Evolutionary conservation across 1,140 invertebrate genomes (phyloP), one percentile per base, ranked within the genome.

Genomic region (Camponotus floridanus): DNA sequence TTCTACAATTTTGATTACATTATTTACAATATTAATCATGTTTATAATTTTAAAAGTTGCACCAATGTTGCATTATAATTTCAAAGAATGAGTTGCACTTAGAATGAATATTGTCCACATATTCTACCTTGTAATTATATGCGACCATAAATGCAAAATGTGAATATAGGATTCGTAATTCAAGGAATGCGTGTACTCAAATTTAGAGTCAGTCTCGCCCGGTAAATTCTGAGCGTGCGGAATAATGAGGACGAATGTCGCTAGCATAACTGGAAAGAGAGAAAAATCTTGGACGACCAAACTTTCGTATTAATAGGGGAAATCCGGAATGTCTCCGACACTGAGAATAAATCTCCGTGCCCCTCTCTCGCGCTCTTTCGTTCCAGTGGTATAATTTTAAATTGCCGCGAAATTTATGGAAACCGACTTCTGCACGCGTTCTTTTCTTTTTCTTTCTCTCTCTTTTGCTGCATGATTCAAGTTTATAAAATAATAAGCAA

Each of bases 231-330:
- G 65, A 61, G 65, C 57, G 61, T 26, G 57, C 21, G 61, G 80
- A 74, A 73, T 83, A 83, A 86, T 83, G 79, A 86, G 45, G 76
- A 81, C 64, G 65, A 59, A 70, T 61, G 76, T 81, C 76, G 87
- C 55, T 48, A n/a, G 45, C 45, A 55, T 73, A 51, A 85, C 73
- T 33, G 57, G 59, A 59, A 74, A 87, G 51, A 85, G 78, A 91
- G 76, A 87, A 87, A 85, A 90, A 74, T 80, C 85, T 88, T 87
- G 88, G 87, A 88, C 86, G 79, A 78, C 88, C 36, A 86, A 92
- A 92, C 79, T 93, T 91, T 81, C 78, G 84, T 92, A 93, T 93
- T 93, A 93, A 93, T 92, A 90, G 92, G 80, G 90, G 92, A 93
- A 93, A 92, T 92, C 92, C 92, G 91, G 90, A 79, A 90, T 86